These are phyloP conservation scores for Danio choprae DNA, from an alignment of 2,797 vertebrate species.

Conservation along the genomic window DNA sequence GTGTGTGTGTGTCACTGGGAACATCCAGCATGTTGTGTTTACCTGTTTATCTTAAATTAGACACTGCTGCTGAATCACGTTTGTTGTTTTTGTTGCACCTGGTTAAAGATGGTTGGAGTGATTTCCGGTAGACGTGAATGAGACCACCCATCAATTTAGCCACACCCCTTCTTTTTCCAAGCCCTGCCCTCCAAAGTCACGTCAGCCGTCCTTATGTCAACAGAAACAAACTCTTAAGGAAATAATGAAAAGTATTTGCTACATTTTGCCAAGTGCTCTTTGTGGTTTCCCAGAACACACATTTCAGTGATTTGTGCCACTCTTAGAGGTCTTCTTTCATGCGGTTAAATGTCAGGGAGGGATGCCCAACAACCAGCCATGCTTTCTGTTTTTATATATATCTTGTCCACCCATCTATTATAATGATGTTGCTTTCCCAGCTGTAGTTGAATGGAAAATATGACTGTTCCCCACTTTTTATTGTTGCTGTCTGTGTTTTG, in stretches of 20 bases:
- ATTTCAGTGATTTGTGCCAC: slow-evolving; percentile 4
- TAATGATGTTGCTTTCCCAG: slow-evolving; percentile 9
- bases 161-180: neutral
- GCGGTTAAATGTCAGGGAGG: neutral
- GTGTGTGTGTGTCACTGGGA: slow-evolving; percentile 31
- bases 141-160: neutral
- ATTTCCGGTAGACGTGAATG: neutral
- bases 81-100: slow-evolving; percentile 33
- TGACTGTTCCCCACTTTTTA: neutral
- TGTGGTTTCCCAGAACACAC: slow-evolving; percentile 4
- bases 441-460: slow-evolving; percentile 14
- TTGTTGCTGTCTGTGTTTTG: neutral
- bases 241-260: neutral
- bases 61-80: slow-evolving; percentile 58
- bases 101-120: neutral
- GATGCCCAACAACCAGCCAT: neutral
- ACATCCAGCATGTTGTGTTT: slow-evolving; percentile 15
- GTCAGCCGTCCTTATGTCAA: neutral
- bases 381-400: neutral
- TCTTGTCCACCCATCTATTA: neutral
- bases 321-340: slow-evolving; percentile 1
- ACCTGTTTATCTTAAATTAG: slow-evolving; percentile 63
- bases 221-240: neutral
- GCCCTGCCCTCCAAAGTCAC: neutral
- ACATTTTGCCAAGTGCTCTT: neutral